phyloP scores from a whole-genome alignment of 2,797 vertebrate species.

The Onychomys leucogaster region DNA sequence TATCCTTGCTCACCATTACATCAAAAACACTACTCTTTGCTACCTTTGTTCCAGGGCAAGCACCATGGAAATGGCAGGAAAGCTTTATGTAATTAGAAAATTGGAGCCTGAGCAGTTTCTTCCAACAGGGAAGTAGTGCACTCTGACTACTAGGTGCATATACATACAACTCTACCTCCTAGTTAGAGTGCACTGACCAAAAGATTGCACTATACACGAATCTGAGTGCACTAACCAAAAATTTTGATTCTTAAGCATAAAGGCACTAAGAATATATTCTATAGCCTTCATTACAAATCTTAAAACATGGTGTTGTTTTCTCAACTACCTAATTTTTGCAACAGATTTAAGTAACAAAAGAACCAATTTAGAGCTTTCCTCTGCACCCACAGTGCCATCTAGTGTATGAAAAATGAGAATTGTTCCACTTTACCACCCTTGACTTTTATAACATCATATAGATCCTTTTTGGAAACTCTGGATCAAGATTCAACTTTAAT shows the following conservation, averaged over 20 bases:
- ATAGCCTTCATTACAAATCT: slow-evolving; percentile 37
- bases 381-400: slow-evolving; percentile 89
- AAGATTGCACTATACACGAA: slow-evolving; percentile 12
- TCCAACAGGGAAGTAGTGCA: slow-evolving; percentile 27
- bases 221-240: slow-evolving; percentile 51
- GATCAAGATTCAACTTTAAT: slow-evolving; percentile 50
- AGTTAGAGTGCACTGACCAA: slow-evolving; percentile 33
- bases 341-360: slow-evolving; percentile 75
- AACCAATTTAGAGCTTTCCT: slow-evolving; percentile 77
- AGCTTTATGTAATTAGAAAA: slow-evolving; percentile 55
- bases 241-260: slow-evolving; percentile 2
- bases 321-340: slow-evolving; percentile 57
- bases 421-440: slow-evolving; percentile 22
- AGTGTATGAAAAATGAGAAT: slow-evolving; percentile 74
- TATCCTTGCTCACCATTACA: slow-evolving; percentile 16
- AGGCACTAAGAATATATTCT: slow-evolving; percentile 68
- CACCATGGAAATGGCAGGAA: background rate
- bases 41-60: slow-evolving; percentile 54
- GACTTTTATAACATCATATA: slow-evolving; percentile 15
- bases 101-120: background rate
- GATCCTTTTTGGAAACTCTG: slow-evolving; percentile 30
- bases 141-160: too few species aligned
- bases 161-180: background rate
- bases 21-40: background rate
- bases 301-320: slow-evolving; percentile 60